Evolutionary conservation across 1,140 invertebrate species (phyloP).

Genomic region (Aphaenogaster rudis): DNA sequence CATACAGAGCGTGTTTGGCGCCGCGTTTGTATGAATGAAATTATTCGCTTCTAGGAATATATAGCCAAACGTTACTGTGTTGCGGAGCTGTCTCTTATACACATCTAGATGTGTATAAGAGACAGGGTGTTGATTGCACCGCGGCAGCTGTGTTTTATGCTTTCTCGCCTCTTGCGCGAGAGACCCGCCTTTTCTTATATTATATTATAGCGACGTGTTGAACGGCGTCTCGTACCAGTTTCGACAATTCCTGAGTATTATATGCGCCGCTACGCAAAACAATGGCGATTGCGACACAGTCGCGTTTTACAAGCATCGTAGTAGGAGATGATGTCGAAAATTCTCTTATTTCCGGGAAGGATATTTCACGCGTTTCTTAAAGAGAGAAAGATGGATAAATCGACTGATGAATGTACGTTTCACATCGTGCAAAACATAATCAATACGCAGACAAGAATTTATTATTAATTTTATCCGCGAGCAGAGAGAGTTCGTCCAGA

Average conservation of each 20-base stretch:
- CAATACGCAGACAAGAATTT: not conserved
- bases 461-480: conserved; percentile 20
- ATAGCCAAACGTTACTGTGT: conserved; percentile 66
- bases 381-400: not conserved
- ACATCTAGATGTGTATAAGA: too few species aligned
- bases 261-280: conserved; percentile 68
- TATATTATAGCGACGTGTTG: conserved; percentile 84
- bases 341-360: not conserved
- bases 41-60: conserved; percentile 86
- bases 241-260: conserved; percentile 84
- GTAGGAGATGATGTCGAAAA: not conserved
- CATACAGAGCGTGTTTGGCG: conserved; percentile 81
- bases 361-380: not conserved
- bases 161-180: conserved; percentile 65
- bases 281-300: conserved; percentile 22
- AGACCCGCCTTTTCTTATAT: conserved; percentile 78
- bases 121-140: conserved; percentile 82
- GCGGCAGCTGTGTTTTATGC: conserved; percentile 82
- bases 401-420: not conserved
- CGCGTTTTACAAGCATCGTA: conserved; percentile 25
- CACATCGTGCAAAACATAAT: not conserved
- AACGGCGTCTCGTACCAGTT: conserved; percentile 82
- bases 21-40: conserved; percentile 85
- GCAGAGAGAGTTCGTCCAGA: not conserved
- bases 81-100: too few species aligned